Evolutionary conservation across 2,113 vertebrate genomes (phyloP), one percentile per base, ranked within the genome.

Genomic region (Cairina moschata): DNA sequence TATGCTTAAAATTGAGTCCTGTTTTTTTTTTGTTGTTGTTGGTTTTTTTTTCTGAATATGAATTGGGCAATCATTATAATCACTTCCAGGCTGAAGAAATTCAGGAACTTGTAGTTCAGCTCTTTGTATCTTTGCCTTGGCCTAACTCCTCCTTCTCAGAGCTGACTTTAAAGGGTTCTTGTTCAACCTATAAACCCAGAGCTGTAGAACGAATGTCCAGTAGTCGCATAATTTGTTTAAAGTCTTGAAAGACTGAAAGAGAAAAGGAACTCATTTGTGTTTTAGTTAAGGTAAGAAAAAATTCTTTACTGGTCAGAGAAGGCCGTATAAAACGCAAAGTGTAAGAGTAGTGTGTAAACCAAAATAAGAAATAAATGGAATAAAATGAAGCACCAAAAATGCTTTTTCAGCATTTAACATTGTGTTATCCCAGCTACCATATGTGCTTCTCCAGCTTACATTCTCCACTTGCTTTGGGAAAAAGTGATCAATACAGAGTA

Each of bases 21-120:
- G 65, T 73, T 75, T 81, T 88, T 90, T 93, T 73, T 72, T 78
- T 86, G 88, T 93, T n/a, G n/a, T n/a, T n/a, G n/a, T n/a, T n/a
- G n/a, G n/a, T 40, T 91, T 73, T 72, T 81, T 88, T 90, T 93
- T 58, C 44, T 78, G 72, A 31, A 40, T 50, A 32, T 82, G 84
- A 38, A 68, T 72, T 65, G 50, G 26, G 52, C 73, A 86, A 32
- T 72, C 0, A 0, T 18, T 83, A 7, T 66, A 91, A 91, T 87
- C 0, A 4, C 54, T 86, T 93, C 58, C 50, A 91, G 63, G 26
- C 34, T 84, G 80, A 86, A 87, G 69, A 84, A 66, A 54, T 76
- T 9, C 17, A 66, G 76, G 44, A 75, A 40, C n/a, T 11, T 75
- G 14, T 34, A 72, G 32, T 76, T 91, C 75, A 81, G 23, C 77